Evolutionary conservation across 2,888 invertebrate genomes (phyloP), one percentile per base, ranked within the genome.

Genomic region (Rhagonycha fulva): DNA sequence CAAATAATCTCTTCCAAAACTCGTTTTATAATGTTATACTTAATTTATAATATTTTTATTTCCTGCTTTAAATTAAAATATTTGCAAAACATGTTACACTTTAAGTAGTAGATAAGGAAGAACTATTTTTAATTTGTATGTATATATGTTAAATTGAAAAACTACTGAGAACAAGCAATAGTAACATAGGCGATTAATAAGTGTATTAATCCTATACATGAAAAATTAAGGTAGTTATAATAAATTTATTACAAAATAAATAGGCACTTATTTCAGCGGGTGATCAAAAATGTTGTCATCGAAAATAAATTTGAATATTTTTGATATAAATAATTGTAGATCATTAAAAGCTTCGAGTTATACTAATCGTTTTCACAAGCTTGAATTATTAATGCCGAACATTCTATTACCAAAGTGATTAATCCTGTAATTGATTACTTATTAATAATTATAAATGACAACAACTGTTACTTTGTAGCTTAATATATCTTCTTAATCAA

Each of bases 301-400:
- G 24, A 61, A 60, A 70, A n/a, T 14, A 70, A 28, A 32, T 19
- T 71, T 71, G 12, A 30, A 30, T 71, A 71, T 71, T 71, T 71
- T 63, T 28, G 63, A 30, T 47, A 66, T 47, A 67, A 60, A 72
- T 67, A 66, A 72, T 67, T 60, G 66, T 26, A 67, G 24, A 26
- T 26, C 63, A 66, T 66, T 66, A 66, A 66, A 26, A 66, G 63
- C 63, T 66, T 66, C 9, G 26, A 66, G 23, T 66, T 66, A 66
- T 24, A 66, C 63, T 24, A 66, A 66, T 66, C 63, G 63, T 66
- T 66, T 66, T 26, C 26, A 23, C 26, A 66, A 66, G 63, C 63
- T 66, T 66, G 63, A 66, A 66, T 66, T 66, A 66, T 66, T 66
- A 66, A 66, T 66, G n/a, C 63, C n/a, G 63, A 66, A 26, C 24